Evolutionary conservation across 2,797 vertebrate genomes (phyloP).

Genomic region (Xenops minutus): DNA sequence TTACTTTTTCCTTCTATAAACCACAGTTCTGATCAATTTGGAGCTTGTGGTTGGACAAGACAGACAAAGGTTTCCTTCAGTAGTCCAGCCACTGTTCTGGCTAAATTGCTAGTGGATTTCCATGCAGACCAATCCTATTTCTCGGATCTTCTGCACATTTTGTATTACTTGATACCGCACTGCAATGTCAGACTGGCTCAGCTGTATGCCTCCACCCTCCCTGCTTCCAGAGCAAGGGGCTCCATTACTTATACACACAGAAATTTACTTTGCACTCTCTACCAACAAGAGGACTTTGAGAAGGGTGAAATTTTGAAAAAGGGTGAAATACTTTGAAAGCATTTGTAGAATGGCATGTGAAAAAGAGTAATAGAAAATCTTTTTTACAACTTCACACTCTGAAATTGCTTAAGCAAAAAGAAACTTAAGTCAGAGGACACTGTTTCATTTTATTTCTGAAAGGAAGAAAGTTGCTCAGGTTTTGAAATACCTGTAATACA

Average conservation of each 20-base stretch:
- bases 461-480: background rate
- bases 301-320: background rate
- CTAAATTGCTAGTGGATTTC: background rate
- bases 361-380: background rate
- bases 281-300: background rate
- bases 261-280: background rate
- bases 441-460: background rate
- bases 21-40: background rate
- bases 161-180: background rate
- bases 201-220: background rate
- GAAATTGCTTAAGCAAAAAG: background rate
- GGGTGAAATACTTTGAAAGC: background rate
- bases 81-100: rapidly evolving
- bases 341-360: background rate
- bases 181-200: background rate
- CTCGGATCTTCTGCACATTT: rapidly evolving
- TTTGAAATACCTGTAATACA: conserved; percentile 16
- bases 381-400: background rate
- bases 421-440: background rate
- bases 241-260: background rate
- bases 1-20: background rate
- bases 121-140: background rate
- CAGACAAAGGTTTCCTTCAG: background rate
- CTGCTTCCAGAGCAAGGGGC: background rate
- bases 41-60: background rate